Base-by-base conservation (phyloP, 1,140 invertebrate genomes). In the Dinothrombium tinctorium region DNA sequence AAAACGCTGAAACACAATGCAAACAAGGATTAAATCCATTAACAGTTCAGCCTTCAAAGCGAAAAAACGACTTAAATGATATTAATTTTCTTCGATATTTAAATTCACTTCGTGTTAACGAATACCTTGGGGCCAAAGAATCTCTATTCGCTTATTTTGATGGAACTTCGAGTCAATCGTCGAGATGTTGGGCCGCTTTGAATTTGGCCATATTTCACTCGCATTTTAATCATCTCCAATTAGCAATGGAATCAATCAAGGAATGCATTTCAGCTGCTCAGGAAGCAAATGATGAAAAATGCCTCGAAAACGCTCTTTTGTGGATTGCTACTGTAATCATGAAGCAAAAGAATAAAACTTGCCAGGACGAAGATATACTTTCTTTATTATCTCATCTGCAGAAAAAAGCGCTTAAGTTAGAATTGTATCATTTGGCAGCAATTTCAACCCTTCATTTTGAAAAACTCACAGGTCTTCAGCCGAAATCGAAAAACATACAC, bases 131-230 rank as follows among this genome's bases (percentile, higher is more conserved):
- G 11, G 43, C 46, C n/a, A 14, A 33, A 33, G 26, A 48, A 22
- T 31, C 22, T 29, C 28, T 48, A n/a, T 22, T 38, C 6, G 41
- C 44, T n/a, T 48, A 45, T 37, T 48, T 48, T 42, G 46, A 48
- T 40, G 32, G 37, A 9, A 21, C 17, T 17, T 9, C 38, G 12
- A 25, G 41, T 31, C 22, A 35, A 15, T 14, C n/a, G 14, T 20
- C 43, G 1, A n/a, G 25, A 12, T 45, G 46, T 37, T 48, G 43
- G 42, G 25, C 46, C 12, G 43, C 46, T 19, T 24, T 48, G 1
- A 48, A 48, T 33, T 28, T 37, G 11, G 42, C 46, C 4, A 42
- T 46, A 2, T 37, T 44, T 24, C 28, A 47, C 17, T 31, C 23
- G n/a, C 43, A 48, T 23, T 45, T 46, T 33, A 22, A 21, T 1